phyloP scores from a whole-genome alignment of 37 sponge, comb jelly and placozoan species.

The Sycon ciliatum region DNA sequence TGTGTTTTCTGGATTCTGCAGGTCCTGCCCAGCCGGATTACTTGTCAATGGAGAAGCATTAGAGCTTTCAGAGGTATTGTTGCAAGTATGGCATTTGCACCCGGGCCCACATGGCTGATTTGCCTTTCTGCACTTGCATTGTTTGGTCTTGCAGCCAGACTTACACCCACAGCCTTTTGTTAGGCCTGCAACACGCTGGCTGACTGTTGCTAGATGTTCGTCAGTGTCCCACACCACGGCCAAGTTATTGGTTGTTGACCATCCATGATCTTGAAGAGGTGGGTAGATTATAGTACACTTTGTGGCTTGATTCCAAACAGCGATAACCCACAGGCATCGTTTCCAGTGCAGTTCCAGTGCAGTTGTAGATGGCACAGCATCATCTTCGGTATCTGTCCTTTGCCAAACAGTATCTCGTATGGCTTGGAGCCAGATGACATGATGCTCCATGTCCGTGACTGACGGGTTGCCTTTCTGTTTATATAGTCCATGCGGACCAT shows the following conservation, averaged over 20 bases:
- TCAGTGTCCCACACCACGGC: conserved; percentile 22
- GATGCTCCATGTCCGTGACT: not conserved
- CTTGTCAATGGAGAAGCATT: too few species aligned
- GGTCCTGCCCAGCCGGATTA: too few species aligned
- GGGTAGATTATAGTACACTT: conserved; percentile 11
- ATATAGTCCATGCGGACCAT: conserved; percentile 2
- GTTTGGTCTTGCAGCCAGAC: too few species aligned
- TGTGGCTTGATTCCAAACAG: conserved; percentile 27
- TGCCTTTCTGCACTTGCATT: too few species aligned
- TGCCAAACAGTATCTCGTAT: conserved; percentile 31
- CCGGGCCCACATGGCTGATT: too few species aligned
- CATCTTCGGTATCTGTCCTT: conserved; percentile 26
- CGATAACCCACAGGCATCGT: conserved; percentile 17
- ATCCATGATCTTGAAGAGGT: conserved; percentile 10
- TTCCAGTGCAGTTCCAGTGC: conserved; percentile 26
- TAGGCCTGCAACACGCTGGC: conserved; percentile 18
- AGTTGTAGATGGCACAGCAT: conserved; percentile 23
- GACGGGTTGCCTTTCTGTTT: not conserved
- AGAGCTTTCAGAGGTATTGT: too few species aligned
- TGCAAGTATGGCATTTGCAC: too few species aligned
- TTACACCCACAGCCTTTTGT: too few species aligned
- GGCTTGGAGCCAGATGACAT: conserved; percentile 12
- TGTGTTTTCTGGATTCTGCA: too few species aligned
- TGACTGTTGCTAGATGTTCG: not conserved
- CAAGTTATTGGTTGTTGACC: not conserved